Evolutionary conservation across 2,888 invertebrate genomes (phyloP).

Genomic region (Eristalinus aeneus): DNA sequence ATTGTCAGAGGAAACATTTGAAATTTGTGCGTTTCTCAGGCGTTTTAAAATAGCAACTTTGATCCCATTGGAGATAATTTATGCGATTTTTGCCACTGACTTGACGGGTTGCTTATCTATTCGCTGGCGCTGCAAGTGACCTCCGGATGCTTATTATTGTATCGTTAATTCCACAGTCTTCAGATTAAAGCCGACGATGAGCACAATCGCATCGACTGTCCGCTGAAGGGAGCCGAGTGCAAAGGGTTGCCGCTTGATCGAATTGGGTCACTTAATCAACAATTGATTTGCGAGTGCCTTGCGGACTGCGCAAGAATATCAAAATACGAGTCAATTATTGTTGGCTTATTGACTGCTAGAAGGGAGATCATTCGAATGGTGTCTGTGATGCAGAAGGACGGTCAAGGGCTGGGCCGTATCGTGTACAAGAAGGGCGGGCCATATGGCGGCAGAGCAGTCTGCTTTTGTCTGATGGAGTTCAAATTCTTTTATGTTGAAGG

Average conservation of each 20-base stretch:
- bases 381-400: neutral
- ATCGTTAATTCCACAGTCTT: neutral
- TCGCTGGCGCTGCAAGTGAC: conserved; percentile 22
- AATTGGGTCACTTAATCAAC: neutral
- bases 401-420: too few relatives aligned
- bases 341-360: neutral
- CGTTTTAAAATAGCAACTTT: neutral
- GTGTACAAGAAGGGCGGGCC: too few relatives aligned
- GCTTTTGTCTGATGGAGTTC: too few relatives aligned
- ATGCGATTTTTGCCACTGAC: neutral
- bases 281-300: neutral
- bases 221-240: neutral
- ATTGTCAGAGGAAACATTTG: neutral
- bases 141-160: neutral
- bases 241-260: neutral
- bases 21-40: neutral
- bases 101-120: conserved; percentile 22
- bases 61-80: neutral
- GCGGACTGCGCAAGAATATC: neutral
- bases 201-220: neutral
- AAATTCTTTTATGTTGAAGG: too few relatives aligned
- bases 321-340: neutral
- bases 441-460: too few relatives aligned
- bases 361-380: neutral
- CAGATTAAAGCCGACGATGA: neutral